Base-by-base conservation (phyloP, 37 sponge, comb jelly and placozoan genomes). In the Oopsacas minuta region DNA sequence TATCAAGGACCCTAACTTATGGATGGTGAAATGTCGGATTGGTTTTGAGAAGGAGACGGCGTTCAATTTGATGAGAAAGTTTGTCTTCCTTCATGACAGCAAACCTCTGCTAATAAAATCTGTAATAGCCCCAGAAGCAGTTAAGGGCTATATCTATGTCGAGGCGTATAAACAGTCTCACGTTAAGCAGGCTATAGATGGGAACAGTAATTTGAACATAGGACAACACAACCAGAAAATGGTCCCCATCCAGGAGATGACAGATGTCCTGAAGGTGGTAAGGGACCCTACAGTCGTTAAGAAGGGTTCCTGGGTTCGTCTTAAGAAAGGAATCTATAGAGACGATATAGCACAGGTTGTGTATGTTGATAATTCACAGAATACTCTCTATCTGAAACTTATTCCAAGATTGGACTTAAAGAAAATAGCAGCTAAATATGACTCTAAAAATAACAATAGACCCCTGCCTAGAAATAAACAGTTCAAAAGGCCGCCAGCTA, bases 211-310 rank as follows among this genome's bases (percentile, higher is more conserved):
- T 82, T 87, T 97, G 34, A 37, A 85, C 0, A 87, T 97, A 37
- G 99, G 99, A 25, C 90, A 86, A 61, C 95, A 94, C 92, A 89
- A 94, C 53, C 99, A 97, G 87, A 87, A 88, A 69, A 97, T 97
- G 99, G 99, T 97, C 0, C 99, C 99, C 52, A 95, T 95, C 46
- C 88, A 87, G 52, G 96, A 97, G 83, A 97, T 97, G 99, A 90
- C 96, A 0, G 99, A 97, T 49, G 99, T 97, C 0, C 15, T 97
- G 39, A 90, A 93, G 53, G 99, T 97, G 30, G 95, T 97, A 37
- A 97, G 91, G 86, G 94, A 95, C 39, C 82, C 88, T 0, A 82
- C 89, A 0, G 53, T 83, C 1, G 75, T 97, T 22, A 91, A 90
- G 87, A 51, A 81, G 53, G 91, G 92, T 36, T 91, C 94, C 7